These are phyloP conservation scores for Phylloscopus whistleri DNA, from an alignment of 2,113 vertebrate genomes.

Conservation along the genomic window DNA sequence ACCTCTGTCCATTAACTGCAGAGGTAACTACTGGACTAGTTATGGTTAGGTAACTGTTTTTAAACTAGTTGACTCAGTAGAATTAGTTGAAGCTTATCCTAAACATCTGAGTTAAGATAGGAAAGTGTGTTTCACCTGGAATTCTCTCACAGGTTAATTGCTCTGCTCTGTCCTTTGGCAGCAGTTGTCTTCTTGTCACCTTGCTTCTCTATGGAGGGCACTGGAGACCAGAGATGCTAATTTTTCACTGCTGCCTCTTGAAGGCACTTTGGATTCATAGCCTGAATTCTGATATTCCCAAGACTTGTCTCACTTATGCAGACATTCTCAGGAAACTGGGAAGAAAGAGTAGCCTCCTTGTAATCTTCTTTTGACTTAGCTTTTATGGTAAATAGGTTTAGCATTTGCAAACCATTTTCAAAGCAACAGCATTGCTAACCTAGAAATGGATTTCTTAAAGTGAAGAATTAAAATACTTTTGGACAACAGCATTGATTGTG, in stretches of 20 bases:
- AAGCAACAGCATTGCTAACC: neutral
- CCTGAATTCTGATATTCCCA: neutral
- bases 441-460: neutral
- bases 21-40: neutral
- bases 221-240: neutral
- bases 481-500: neutral
- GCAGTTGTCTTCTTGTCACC: neutral
- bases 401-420: neutral
- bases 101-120: neutral
- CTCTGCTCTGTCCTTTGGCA: neutral
- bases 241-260: neutral
- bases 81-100: neutral
- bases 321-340: neutral
- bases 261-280: neutral
- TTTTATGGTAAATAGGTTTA: neutral
- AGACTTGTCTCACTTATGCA: neutral
- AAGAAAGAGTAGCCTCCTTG: neutral
- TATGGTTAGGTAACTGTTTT: neutral
- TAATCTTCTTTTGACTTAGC: neutral
- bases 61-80: neutral
- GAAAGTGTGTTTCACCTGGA: neutral
- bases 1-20: neutral
- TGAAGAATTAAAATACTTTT: neutral
- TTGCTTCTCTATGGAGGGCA: neutral
- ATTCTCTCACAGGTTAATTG: neutral